A percentile compares a stretch with the other conserved stretches of the same genome.
These are phyloP conservation scores for Pteronura brasiliensis DNA, from an alignment of 2,113 vertebrate genomes.

Conservation along the genomic window DNA sequence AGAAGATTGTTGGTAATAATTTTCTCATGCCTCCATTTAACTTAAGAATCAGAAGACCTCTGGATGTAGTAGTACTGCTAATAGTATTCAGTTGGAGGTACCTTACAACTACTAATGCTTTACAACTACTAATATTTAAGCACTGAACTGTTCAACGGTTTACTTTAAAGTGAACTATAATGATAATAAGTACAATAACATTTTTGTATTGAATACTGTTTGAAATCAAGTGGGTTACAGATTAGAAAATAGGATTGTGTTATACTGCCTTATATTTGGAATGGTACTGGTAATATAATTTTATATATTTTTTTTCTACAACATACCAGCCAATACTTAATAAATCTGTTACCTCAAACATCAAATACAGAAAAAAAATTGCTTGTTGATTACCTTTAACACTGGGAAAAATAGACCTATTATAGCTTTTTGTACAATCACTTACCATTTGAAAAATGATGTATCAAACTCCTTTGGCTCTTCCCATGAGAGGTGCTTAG, in stretches of 20 bases:
- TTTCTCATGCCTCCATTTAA: background rate
- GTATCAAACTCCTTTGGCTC: conserved; percentile 28
- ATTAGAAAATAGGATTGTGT: background rate
- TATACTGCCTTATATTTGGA: background rate
- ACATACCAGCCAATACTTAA: conserved; percentile 23
- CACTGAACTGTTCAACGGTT: background rate
- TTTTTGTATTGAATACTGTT: conserved; percentile 3
- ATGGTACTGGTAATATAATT: conserved; percentile 23
- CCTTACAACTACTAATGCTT: background rate
- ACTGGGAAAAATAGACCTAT: background rate
- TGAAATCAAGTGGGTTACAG: conserved; percentile 10
- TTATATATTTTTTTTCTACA: conserved; percentile 4
- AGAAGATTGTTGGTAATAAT: conserved; percentile 28
- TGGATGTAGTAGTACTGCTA: background rate
- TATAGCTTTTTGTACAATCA: conserved; percentile 55
- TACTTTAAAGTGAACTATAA: background rate
- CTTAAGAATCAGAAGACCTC: conserved; percentile 11
- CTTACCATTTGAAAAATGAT: conserved; percentile 51
- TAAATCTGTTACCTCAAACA: conserved; percentile 24
- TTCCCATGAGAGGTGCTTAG: conserved; percentile 42
- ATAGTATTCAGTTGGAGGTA: background rate
- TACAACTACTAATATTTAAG: conserved; percentile 29
- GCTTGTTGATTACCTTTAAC: conserved; percentile 62
- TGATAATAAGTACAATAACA: background rate
- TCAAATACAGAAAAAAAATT: conserved; percentile 49